These are phyloP conservation scores for Clupea harengus DNA, from an alignment of 2,113 vertebrate species.

Conservation along the genomic window DNA sequence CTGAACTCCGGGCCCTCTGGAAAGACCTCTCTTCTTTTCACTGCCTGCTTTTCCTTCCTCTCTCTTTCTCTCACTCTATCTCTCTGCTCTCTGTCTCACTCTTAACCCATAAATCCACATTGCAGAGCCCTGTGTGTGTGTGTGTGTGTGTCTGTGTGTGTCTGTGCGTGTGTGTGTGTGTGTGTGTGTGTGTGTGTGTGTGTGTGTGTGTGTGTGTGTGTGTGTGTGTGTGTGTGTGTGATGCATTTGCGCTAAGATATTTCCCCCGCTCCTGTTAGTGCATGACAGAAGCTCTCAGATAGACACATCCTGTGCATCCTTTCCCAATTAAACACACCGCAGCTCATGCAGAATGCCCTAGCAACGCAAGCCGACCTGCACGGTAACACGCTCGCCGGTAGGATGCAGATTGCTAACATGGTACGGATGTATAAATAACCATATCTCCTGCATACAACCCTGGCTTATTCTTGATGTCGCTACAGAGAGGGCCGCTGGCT, in stretches of 20 bases:
- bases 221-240: slow-evolving; percentile 10
- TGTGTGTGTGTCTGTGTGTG: too few species aligned
- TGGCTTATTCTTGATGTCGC: slow-evolving; percentile 24
- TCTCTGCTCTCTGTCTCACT: slow-evolving; percentile 10
- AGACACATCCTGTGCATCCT: not conserved
- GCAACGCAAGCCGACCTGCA: slow-evolving; percentile 21
- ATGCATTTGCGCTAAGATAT: not conserved
- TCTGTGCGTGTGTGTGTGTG: too few species aligned
- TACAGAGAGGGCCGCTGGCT: slow-evolving; percentile 19
- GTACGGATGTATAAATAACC: slow-evolving; percentile 32
- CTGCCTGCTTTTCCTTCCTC: not conserved
- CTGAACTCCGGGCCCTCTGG: not conserved
- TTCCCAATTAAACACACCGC: not conserved
- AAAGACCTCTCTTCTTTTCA: not conserved
- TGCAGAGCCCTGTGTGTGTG: too few species aligned
- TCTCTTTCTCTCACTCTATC: not conserved
- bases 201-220: not conserved
- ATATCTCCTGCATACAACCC: slow-evolving; percentile 27
- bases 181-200: not conserved
- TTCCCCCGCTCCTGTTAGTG: not conserved
- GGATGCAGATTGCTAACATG: not conserved
- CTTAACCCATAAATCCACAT: too few species aligned
- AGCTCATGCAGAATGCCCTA: slow-evolving; percentile 31
- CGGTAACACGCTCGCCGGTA: slow-evolving; percentile 17
- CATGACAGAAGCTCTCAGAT: not conserved